A percentile compares a stretch with the other conserved stretches of the same genome.
These are phyloP conservation scores for Paracentrotus lividus DNA, from an alignment of 53 echinoderm and acorn worm genomes.

Conservation along the genomic window DNA sequence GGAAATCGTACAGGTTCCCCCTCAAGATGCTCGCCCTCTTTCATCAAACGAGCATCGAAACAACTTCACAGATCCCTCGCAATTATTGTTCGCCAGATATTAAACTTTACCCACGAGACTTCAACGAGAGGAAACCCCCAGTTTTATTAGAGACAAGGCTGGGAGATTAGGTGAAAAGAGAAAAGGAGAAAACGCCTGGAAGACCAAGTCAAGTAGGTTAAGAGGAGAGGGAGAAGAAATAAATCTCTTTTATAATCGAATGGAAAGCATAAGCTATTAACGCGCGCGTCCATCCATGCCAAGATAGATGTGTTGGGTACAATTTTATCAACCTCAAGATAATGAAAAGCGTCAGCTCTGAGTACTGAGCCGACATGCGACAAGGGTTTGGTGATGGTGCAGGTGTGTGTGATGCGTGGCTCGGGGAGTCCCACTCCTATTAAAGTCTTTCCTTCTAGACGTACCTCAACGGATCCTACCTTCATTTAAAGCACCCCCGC, in stretches of 20 bases:
- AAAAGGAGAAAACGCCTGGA: not conserved
- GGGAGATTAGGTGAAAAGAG: not conserved
- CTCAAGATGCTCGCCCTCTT: conserved; percentile 50
- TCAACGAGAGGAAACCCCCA: not conserved
- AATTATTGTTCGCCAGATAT: conserved; percentile 69
- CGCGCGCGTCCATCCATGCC: conserved; percentile 53
- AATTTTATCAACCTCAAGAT: conserved; percentile 35
- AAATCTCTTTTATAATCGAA: conserved; percentile 35
- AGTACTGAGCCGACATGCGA: not conserved
- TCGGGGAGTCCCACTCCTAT: conserved; percentile 51
- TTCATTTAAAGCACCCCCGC: conserved; percentile 63
- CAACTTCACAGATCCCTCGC: conserved; percentile 67
- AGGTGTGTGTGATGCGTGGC: conserved; percentile 65
- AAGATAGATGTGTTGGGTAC: conserved; percentile 47
- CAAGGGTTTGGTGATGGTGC: conserved; percentile 39
- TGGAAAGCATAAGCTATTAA: conserved; percentile 57
- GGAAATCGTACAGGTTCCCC: conserved; percentile 64
- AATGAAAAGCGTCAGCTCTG: conserved; percentile 58
- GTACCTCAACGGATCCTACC: not conserved
- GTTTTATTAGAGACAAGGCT: conserved; percentile 51
- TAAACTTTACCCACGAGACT: conserved; percentile 69
- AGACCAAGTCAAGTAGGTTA: conserved; percentile 7
- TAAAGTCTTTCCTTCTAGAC: conserved; percentile 60
- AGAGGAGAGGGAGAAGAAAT: conserved; percentile 33
- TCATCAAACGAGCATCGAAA: conserved; percentile 63